Conservation (phyloP, 2,888 invertebrate genomes). For the Troilus luridus region DNA sequence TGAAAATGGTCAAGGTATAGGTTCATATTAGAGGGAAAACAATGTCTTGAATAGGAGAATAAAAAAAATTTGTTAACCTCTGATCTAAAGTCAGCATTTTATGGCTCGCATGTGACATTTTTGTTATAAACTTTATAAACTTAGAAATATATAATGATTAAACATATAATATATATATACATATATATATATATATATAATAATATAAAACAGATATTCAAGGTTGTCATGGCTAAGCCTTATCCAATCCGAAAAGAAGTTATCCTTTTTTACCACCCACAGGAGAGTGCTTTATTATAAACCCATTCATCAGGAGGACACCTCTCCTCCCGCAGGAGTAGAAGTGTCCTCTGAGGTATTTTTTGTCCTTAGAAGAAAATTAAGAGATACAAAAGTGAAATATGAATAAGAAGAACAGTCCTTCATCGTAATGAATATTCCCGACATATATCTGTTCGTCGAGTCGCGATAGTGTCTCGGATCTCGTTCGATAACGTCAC, state of each 20-base stretch:
- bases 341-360: not conserved
- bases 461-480: not conserved
- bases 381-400: constrained; percentile 42
- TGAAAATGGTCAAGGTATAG: no score
- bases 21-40: no score
- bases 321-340: not conserved
- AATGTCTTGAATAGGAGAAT: no score
- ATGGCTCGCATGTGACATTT: no score
- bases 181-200: no score
- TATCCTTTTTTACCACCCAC: not conserved
- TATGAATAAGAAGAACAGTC: constrained; percentile 23
- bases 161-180: no score
- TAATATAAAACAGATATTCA: not conserved
- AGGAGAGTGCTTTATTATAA: constrained; percentile 24
- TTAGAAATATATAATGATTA: no score
- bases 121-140: no score
- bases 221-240: not conserved
- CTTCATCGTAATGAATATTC: constrained; percentile 33
- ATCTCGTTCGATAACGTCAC: constrained; percentile 9
- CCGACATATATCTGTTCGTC: not conserved
- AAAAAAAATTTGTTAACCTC: no score
- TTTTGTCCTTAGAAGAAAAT: constrained; percentile 23
- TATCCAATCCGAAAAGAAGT: not conserved
- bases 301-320: constrained; percentile 17
- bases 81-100: no score